A percentile compares a stretch with the other conserved stretches of the same genome.
phyloP scores from a whole-genome alignment of 1,140 invertebrate species.

The Limonius californicus region DNA sequence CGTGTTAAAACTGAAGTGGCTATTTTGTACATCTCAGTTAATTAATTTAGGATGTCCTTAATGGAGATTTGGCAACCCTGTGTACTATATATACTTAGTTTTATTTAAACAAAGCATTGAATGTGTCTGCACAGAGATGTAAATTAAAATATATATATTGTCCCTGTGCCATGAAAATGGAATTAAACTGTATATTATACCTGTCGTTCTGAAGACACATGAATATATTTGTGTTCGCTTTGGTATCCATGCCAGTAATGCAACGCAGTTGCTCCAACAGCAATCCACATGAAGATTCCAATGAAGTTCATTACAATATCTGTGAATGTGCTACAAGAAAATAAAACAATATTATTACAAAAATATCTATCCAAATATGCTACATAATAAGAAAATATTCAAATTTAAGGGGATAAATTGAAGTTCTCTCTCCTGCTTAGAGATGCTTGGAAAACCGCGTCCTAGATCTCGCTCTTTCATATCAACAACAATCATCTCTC shows the following conservation, averaged over 20 bases:
- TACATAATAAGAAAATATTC: not conserved
- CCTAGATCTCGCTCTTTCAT: too few relatives aligned
- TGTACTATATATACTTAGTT: too few relatives aligned
- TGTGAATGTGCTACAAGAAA: conserved; percentile 46
- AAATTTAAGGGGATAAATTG: not conserved
- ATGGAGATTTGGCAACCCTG: too few relatives aligned
- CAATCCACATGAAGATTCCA: conserved; percentile 76
- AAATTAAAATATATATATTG: not conserved
- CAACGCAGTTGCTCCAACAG: conserved; percentile 75
- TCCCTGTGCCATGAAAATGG: not conserved
- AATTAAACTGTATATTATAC: conserved; percentile 50
- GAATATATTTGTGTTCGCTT: conserved; percentile 66
- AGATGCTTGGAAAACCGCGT: too few relatives aligned
- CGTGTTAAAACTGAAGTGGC: too few relatives aligned
- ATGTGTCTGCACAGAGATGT: not conserved
- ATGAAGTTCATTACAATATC: conserved; percentile 85
- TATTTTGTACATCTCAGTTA: too few relatives aligned
- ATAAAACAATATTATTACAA: conserved; percentile 16
- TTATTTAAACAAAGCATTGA: too few relatives aligned
- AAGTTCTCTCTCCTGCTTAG: too few relatives aligned
- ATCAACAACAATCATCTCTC: too few relatives aligned
- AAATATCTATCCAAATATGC: not conserved
- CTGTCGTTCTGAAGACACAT: conserved; percentile 64
- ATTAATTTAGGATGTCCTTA: too few relatives aligned
- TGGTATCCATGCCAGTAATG: conserved; percentile 85